These are phyloP conservation scores for Micoletzkya japonica DNA, from an alignment of 2,888 invertebrate species.

Conservation along the genomic window DNA sequence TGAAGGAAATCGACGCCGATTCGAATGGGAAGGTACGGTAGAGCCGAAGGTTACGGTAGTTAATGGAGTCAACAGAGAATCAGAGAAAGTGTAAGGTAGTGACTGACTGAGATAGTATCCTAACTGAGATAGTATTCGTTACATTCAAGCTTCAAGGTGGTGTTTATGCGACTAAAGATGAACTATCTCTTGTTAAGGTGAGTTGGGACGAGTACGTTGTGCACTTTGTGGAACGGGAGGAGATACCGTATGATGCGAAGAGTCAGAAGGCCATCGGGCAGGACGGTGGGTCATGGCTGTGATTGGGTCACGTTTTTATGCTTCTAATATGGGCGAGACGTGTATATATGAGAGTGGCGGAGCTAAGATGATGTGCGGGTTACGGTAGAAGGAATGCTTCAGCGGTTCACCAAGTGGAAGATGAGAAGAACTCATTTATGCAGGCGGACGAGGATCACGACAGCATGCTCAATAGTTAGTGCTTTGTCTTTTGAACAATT, in stretches of 20 bases:
- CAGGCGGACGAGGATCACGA: constrained; percentile 44
- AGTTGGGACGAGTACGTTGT: constrained; percentile 82
- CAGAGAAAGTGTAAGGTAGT: too few species aligned
- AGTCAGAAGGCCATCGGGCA: constrained; percentile 34
- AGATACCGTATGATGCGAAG: constrained; percentile 32
- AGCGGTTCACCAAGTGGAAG: constrained; percentile 40
- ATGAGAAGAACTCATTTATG: constrained; percentile 43
- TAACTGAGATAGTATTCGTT: too few species aligned
- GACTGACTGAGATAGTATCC: too few species aligned
- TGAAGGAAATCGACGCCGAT: constrained; percentile 40
- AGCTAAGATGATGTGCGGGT: too few species aligned
- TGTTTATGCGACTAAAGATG: too few species aligned
- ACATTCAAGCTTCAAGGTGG: too few species aligned
- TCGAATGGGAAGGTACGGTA: constrained; percentile 35
- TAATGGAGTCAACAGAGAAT: background rate
- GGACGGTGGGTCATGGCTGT: constrained; percentile 33
- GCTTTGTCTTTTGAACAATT: background rate
- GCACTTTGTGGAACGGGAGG: constrained; percentile 75
- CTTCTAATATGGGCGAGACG: too few species aligned
- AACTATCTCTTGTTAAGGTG: too few species aligned
- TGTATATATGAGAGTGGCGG: too few species aligned
- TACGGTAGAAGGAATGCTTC: too few species aligned
- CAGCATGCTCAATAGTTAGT: constrained; percentile 27
- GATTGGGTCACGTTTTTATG: background rate
- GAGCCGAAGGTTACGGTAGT: background rate